Evolutionary conservation across 1,140 invertebrate genomes (phyloP).

Genomic region (Lepidurus apus): DNA sequence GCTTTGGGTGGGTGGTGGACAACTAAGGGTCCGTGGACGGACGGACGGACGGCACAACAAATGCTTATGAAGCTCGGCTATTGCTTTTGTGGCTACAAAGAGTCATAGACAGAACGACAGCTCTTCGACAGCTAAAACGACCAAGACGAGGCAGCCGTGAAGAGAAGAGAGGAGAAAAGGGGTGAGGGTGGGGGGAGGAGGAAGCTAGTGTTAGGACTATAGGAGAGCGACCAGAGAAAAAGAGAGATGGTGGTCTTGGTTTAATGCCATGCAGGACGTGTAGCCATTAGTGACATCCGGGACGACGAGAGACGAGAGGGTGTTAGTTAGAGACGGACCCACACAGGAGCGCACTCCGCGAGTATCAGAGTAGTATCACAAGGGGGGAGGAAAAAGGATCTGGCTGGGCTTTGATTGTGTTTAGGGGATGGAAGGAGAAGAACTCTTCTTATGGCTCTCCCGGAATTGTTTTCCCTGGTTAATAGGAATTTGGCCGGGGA

Average conservation of each 20-base stretch:
- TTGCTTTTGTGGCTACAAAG: slow-evolving; percentile 19
- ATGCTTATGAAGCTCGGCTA: neutral
- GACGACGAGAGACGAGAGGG: slow-evolving; percentile 16
- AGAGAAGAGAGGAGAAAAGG: neutral
- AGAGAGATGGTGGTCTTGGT: slow-evolving; percentile 21
- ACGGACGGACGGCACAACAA: neutral
- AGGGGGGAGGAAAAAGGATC: neutral
- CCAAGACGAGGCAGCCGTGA: neutral
- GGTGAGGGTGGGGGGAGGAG: neutral
- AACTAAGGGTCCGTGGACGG: neutral
- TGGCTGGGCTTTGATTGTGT: slow-evolving; percentile 3
- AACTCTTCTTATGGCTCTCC: neutral
- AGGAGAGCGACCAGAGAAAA: neutral
- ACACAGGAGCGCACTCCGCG: neutral
- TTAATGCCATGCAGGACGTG: slow-evolving; percentile 21
- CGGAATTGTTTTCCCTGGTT: neutral
- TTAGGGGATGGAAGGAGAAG: neutral
- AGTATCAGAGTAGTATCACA: neutral
- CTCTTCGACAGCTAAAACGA: slow-evolving; percentile 18
- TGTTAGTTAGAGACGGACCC: slow-evolving; percentile 6
- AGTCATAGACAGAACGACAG: slow-evolving; percentile 14
- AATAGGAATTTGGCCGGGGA: slow-evolving; percentile 9
- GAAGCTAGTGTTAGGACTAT: neutral
- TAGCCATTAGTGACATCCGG: slow-evolving; percentile 21
- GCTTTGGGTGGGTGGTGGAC: neutral